Evolutionary conservation across 53 echinoderm and acorn worm species (phyloP), one percentile per base, ranked within the genome.

Genomic region (Arbacia lixula): DNA sequence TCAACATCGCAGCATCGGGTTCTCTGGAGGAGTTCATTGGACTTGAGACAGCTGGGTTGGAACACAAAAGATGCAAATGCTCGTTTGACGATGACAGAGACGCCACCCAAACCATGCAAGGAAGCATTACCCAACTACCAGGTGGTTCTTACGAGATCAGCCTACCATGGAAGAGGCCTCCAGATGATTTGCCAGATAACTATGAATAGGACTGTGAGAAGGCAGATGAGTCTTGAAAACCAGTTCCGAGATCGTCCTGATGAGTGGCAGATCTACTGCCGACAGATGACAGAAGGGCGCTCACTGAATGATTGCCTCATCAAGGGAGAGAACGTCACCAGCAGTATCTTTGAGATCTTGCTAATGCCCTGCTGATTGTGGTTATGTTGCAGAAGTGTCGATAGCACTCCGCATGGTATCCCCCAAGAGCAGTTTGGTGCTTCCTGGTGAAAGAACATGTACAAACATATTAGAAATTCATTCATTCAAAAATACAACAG

Each of bases 271-370:
- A 35, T 60, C 2, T 91, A 91, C 46, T 91, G 88, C 69, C 34
- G 79, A 40, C 85, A 88, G 66, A 91, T 91, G 92, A 49, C 56
- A 67, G 92, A 88, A n/a, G n/a, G n/a, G n/a, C n/a, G n/a, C n/a
- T n/a, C n/a, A n/a, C n/a, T n/a, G n/a, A n/a, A n/a, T n/a, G n/a
- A n/a, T n/a, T n/a, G n/a, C n/a, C n/a, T n/a, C n/a, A n/a, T n/a
- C n/a, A n/a, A n/a, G n/a, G n/a, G n/a, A n/a, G n/a, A n/a, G n/a
- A n/a, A n/a, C n/a, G n/a, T n/a, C n/a, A n/a, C n/a, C n/a, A n/a
- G n/a, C n/a, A n/a, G n/a, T n/a, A n/a, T n/a, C n/a, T n/a, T n/a
- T n/a, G n/a, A n/a, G n/a, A n/a, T n/a, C n/a, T n/a, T n/a, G n/a
- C n/a, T n/a, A n/a, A n/a, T n/a, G n/a, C n/a, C n/a, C n/a, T n/a